Evolutionary conservation across 30 jellyfish, hydroid and myxozoan genomes (phyloP), one percentile per base, ranked within the genome.

Genomic region (Pelagia noctiluca): DNA sequence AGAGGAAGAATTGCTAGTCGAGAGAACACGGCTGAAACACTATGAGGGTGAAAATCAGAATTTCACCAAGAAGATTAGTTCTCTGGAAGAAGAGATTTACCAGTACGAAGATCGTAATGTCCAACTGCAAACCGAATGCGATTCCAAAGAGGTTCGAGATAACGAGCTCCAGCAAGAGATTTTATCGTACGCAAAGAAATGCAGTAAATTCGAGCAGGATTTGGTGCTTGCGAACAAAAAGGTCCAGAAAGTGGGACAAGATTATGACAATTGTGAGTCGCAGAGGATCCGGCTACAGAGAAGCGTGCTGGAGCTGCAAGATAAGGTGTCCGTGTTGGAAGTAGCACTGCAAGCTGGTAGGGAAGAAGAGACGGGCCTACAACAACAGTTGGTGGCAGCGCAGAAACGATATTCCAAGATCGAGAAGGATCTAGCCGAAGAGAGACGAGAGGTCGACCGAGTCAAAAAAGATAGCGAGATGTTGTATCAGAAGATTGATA

Each of bases 181-280:
- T 28, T 42, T 88, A 48, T 68, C 92, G 0, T 88, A 88, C 65
- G 96, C 82, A 26, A 77, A 88, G 31, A 74, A 78, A 61, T 88
- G 96, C 50, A 88, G 96, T 75, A 50, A 85, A 35, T 42, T 52
- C 54, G 95, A 85, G 73, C 95, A 85, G 49, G 88, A 85, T 38
- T 19, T 85, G 48, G 76, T 72, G 49, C 38, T 75, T 42, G 84
- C 66, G 30, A 86, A 74, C 35, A 75, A 36, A 11, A 69, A 50
- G 42, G 23, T 37, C 42, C 88, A 67, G 65, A 67, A 79, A 35
- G 90, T 50, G 50, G 61, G 69, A 26, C 78, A 85, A 29, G 83
- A 84, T 12, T 65, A 48, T 50, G 91, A 91, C n/a, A 71, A 64
- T 42, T 65, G 91, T 60, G 96, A 91, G 33, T 47, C 69, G 26